Evolutionary conservation across 2,113 vertebrate genomes (phyloP), one percentile per base, ranked within the genome.

Genomic region (Tonatia bakeri): DNA sequence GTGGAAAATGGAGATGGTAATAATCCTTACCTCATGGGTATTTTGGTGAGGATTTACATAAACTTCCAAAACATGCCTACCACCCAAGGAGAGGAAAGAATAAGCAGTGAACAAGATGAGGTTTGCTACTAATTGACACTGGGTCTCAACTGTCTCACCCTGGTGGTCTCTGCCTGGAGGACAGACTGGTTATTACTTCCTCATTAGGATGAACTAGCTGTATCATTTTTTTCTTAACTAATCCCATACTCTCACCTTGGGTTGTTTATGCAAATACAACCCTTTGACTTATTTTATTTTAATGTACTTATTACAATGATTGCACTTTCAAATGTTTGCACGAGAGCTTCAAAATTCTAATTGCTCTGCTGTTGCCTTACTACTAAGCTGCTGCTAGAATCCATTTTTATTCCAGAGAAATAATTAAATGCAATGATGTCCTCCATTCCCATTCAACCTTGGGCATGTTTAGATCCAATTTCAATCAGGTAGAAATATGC

Each of bases 391-490:
- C 72, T 90, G 90, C 88, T 5, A 0, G 75, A 96, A 94, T 96
- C 94, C 97, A 97, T 91, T 94, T 97, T 96, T 94, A 50, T 95
- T 90, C 92, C 2, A 1, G 52, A 86, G 73, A 91, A 96, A 96
- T 97, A 97, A 96, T 97, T 91, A 98, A 96, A 97, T 96, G 76
- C 88, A 97, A 92, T 94, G 91, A 98, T 14, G 87, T 65, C 94
- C 82, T 96, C 90, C 64, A 77, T 47, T 88, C 73, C 72, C 64
- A 76, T 94, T 90, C 79, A 72, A 97, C 97, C 96, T 97, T 95
- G 95, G 89, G 92, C 72, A 56, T 64, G 56, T 93, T 79, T 67
- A 83, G 45, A 95, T 89, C 75, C 92, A 33, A 92, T 94, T 96
- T 91, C 95, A 96, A 96, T 95, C 90, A 93, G 85, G 91, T 67